Percentiles rank a stretch among this genome's conserved stretches.
Evolutionary conservation across 2,888 invertebrate species (phyloP).

Genomic region (Drosophila pegasa): DNA sequence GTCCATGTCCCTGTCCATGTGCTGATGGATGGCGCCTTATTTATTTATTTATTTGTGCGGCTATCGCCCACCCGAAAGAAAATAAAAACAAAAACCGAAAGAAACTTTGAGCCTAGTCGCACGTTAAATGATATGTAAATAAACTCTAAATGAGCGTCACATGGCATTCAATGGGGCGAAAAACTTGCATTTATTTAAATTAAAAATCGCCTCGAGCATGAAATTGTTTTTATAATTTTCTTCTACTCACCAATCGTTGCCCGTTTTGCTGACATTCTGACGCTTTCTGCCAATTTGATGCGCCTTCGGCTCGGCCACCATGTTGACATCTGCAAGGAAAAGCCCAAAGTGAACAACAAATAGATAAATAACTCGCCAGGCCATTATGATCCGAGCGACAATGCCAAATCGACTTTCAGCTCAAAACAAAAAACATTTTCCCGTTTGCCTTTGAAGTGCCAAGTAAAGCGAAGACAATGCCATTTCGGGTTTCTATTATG

Average conservation of each 20-base stretch:
- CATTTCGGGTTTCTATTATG: slow-evolving; percentile 35
- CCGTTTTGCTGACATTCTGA: slow-evolving; percentile 87
- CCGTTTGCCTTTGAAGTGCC: slow-evolving; percentile 53
- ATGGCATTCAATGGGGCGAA: slow-evolving; percentile 71
- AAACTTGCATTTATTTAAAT: slow-evolving; percentile 66
- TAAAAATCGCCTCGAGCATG: slow-evolving; percentile 53
- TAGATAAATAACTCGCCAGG: slow-evolving; percentile 18
- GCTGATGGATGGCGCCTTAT: slow-evolving; percentile 72
- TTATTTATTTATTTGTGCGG: slow-evolving; percentile 69
- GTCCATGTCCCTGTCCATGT: slow-evolving; percentile 53
- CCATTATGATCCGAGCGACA: slow-evolving; percentile 28
- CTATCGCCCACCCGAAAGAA: slow-evolving; percentile 13
- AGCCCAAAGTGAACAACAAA: slow-evolving; percentile 20
- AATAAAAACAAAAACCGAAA: not conserved
- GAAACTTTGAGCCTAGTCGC: slow-evolving; percentile 13
- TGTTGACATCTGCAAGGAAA: slow-evolving; percentile 87
- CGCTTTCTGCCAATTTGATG: slow-evolving; percentile 88
- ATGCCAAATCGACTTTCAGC: slow-evolving; percentile 35
- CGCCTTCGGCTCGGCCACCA: slow-evolving; percentile 89
- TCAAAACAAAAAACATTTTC: slow-evolving; percentile 22
- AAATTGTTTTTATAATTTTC: slow-evolving; percentile 36
- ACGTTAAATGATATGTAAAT: slow-evolving; percentile 84
- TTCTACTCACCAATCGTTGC: slow-evolving; percentile 87
- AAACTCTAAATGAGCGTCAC: slow-evolving; percentile 68
- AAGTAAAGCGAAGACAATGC: slow-evolving; percentile 38